These are phyloP conservation scores for Drosophila azteca DNA, from an alignment of 1,140 invertebrate species.

Conservation along the genomic window DNA sequence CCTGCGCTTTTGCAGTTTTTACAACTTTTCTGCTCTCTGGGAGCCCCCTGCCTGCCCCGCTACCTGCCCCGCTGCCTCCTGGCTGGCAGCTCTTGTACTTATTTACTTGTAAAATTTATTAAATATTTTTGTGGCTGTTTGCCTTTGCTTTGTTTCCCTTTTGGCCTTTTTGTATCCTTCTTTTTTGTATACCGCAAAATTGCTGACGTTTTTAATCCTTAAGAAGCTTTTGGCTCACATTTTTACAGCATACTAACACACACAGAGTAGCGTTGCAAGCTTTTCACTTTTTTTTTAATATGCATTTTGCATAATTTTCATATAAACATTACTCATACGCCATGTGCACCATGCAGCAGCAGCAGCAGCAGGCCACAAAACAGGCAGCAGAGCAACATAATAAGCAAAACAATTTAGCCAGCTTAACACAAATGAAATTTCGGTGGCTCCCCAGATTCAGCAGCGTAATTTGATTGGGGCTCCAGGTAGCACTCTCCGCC, in stretches of 20 bases:
- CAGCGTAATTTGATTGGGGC: constrained; percentile 53
- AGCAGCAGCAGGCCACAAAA: neutral
- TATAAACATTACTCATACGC: constrained; percentile 82
- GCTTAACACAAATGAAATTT: constrained; percentile 78
- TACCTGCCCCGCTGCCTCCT: neutral
- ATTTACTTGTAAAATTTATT: constrained; percentile 79
- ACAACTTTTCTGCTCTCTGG: constrained; percentile 23
- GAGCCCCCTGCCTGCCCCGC: neutral
- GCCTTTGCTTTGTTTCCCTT: constrained; percentile 39
- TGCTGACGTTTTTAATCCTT: constrained; percentile 80
- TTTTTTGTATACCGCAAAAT: constrained; percentile 58
- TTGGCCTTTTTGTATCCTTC: constrained; percentile 11
- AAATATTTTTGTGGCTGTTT: constrained; percentile 70
- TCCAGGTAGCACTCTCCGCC: neutral
- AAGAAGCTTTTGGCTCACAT: constrained; percentile 79
- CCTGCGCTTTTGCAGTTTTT: constrained; percentile 48
- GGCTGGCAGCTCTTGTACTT: constrained; percentile 34
- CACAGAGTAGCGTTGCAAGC: constrained; percentile 13
- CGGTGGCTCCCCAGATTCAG: constrained; percentile 23
- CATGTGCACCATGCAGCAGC: constrained; percentile 56
- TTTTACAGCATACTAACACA: constrained; percentile 43
- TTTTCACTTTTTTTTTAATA: constrained; percentile 54
- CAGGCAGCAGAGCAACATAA: constrained; percentile 48
- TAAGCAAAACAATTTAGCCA: constrained; percentile 76
- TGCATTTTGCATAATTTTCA: constrained; percentile 77